Evolutionary conservation across 2,797 vertebrate species (phyloP).

Genomic region (Syndactyla subalaris): DNA sequence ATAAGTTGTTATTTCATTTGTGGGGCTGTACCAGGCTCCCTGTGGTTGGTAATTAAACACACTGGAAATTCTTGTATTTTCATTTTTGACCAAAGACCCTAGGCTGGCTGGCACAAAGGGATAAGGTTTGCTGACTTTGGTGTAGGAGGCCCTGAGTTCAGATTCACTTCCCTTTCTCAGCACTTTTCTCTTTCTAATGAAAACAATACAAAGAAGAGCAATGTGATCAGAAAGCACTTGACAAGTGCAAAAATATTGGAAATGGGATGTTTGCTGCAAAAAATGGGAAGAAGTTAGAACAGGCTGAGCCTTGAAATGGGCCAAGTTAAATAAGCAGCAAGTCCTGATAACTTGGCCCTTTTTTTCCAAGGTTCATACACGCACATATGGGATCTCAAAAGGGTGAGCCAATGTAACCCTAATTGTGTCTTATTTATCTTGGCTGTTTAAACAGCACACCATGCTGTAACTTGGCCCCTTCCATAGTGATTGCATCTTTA

Average conservation of each 20-base stretch:
- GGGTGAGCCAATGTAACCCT: conserved; percentile 64
- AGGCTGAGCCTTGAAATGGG: conserved; percentile 33
- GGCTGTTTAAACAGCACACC: conserved; percentile 53
- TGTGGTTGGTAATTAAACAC: conserved; percentile 47
- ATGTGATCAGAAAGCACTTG: conserved; percentile 56
- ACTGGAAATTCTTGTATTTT: conserved; percentile 38
- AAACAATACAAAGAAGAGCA: conserved; percentile 54
- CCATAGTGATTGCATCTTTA: conserved; percentile 58
- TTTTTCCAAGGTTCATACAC: conserved; percentile 35
- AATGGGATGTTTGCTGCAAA: conserved; percentile 43
- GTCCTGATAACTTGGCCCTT: conserved; percentile 33
- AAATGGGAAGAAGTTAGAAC: conserved; percentile 40
- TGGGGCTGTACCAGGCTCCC: conserved; percentile 42
- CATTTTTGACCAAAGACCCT: conserved; percentile 46
- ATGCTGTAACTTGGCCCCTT: conserved; percentile 62
- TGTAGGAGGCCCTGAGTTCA: conserved; percentile 39
- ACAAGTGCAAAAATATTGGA: conserved; percentile 53
- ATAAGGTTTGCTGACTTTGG: conserved; percentile 66
- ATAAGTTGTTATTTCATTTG: neutral
- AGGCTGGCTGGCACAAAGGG: conserved; percentile 39
- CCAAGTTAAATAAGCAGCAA: conserved; percentile 65
- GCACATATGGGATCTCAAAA: conserved; percentile 43
- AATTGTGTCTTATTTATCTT: conserved; percentile 66
- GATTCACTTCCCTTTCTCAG: conserved; percentile 53
- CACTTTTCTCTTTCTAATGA: conserved; percentile 61